Evolutionary conservation across 2,113 vertebrate species (phyloP).

Genomic region (Gnathonemus longibarbis): DNA sequence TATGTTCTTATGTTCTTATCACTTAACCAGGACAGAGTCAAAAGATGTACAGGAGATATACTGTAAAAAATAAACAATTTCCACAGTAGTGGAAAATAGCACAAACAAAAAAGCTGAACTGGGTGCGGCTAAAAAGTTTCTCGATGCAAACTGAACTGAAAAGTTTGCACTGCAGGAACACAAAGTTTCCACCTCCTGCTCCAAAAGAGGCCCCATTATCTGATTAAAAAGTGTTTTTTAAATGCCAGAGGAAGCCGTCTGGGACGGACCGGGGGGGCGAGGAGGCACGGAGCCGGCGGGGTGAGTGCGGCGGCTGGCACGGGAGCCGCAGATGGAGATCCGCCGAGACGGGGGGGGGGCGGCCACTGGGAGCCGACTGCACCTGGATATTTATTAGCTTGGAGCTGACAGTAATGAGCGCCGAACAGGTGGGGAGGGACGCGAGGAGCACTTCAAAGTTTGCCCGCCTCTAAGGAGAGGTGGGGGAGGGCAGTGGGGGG

Average conservation of each 20-base stretch:
- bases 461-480: conserved; percentile 49
- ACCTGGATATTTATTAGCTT: conserved; percentile 73
- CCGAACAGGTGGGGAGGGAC: conserved; percentile 69
- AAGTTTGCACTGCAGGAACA: background rate
- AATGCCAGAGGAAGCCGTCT: background rate
- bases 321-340: conserved; percentile 50
- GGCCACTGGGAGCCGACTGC: conserved; percentile 59
- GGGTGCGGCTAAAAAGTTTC: background rate
- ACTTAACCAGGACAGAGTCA: background rate
- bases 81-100: background rate
- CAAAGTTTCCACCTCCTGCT: conserved; percentile 8
- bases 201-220: background rate
- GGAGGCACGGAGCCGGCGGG: conserved; percentile 38
- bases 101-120: background rate
- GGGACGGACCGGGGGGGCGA: conserved; percentile 51
- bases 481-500: background rate
- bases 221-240: conserved; percentile 13
- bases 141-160: background rate
- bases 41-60: background rate
- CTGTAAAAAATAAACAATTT: background rate
- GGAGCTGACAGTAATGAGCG: conserved; percentile 67
- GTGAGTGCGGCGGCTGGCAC: conserved; percentile 52
- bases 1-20: too few relatives aligned
- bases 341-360: conserved; percentile 53
- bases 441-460: conserved; percentile 58